phyloP scores from a whole-genome alignment of 92 coral and sea anemone genomes.

The Blastomussa wellsi region DNA sequence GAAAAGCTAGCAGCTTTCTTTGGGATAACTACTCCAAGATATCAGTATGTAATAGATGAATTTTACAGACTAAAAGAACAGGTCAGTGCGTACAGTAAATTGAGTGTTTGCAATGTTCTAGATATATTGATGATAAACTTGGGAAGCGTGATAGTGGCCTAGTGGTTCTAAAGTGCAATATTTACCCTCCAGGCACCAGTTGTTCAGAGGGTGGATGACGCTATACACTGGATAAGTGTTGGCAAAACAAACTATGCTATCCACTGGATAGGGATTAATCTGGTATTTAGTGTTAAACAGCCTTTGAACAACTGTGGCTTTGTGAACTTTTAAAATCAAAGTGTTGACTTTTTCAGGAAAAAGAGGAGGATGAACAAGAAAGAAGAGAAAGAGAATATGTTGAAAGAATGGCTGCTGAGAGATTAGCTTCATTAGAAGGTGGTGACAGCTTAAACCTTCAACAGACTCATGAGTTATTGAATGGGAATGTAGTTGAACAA shows the following conservation, averaged over 20 bases:
- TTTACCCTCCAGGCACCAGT: too few relatives aligned
- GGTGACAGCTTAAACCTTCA: constrained; percentile 54
- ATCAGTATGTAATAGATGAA: constrained; percentile 98
- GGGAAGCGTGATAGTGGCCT: too few relatives aligned
- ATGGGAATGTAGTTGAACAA: constrained; percentile 29
- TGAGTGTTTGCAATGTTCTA: too few relatives aligned
- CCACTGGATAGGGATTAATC: too few relatives aligned
- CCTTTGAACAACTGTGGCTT: too few relatives aligned
- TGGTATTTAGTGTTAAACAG: too few relatives aligned
- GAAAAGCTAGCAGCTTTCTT: constrained; percentile 96
- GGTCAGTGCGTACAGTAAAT: constrained; percentile 60
- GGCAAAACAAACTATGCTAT: too few relatives aligned
- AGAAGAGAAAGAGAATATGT: constrained; percentile 83
- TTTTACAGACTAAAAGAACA: constrained; percentile 91
- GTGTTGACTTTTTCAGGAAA: constrained; percentile 61
- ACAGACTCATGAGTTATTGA: constrained; percentile 22
- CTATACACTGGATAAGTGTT: too few relatives aligned
- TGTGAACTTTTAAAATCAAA: too few relatives aligned
- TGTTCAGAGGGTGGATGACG: too few relatives aligned
- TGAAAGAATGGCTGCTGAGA: constrained; percentile 83
- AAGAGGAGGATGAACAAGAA: constrained; percentile 88
- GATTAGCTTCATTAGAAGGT: constrained; percentile 87
- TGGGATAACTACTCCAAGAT: constrained; percentile 97
- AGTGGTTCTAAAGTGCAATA: too few relatives aligned
- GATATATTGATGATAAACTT: too few relatives aligned